These are phyloP conservation scores for Nezara viridula DNA, from an alignment of 2,888 invertebrate genomes.

Conservation along the genomic window DNA sequence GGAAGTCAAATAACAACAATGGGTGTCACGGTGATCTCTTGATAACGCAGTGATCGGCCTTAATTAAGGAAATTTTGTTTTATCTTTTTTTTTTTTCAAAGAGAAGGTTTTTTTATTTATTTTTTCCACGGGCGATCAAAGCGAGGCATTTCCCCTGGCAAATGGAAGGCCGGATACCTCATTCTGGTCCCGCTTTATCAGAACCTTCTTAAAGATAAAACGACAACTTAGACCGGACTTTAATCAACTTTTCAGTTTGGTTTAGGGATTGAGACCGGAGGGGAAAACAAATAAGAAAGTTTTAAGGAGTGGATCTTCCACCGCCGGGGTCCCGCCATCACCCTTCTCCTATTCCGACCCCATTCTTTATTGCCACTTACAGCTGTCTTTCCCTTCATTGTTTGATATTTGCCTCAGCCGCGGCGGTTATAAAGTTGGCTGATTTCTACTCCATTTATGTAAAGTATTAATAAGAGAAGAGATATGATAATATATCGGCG, in stretches of 20 bases:
- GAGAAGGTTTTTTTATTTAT: neutral
- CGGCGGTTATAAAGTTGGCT: neutral
- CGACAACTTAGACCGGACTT: constrained; percentile 48
- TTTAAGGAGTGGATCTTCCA: constrained; percentile 16
- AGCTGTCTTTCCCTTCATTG: neutral
- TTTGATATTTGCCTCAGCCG: neutral
- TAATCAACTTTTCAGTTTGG: constrained; percentile 51
- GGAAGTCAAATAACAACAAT: neutral
- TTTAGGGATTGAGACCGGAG: constrained; percentile 15
- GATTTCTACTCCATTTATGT: neutral
- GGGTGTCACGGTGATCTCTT: neutral
- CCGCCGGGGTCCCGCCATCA: neutral
- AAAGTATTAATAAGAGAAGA: too few relatives aligned
- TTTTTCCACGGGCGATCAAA: neutral
- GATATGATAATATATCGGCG: too few relatives aligned
- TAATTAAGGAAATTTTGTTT: constrained; percentile 19
- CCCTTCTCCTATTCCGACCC: neutral
- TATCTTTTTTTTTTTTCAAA: neutral
- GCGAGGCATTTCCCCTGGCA: neutral
- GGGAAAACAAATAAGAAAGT: constrained; percentile 50
- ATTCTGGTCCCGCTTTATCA: neutral
- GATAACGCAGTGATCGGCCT: neutral
- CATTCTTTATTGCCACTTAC: constrained; percentile 24
- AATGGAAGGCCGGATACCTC: neutral
- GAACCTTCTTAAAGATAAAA: constrained; percentile 31